Evolutionary conservation across 2,888 invertebrate genomes (phyloP), one percentile per base, ranked within the genome.

Genomic region (Clepsis dumicolana): DNA sequence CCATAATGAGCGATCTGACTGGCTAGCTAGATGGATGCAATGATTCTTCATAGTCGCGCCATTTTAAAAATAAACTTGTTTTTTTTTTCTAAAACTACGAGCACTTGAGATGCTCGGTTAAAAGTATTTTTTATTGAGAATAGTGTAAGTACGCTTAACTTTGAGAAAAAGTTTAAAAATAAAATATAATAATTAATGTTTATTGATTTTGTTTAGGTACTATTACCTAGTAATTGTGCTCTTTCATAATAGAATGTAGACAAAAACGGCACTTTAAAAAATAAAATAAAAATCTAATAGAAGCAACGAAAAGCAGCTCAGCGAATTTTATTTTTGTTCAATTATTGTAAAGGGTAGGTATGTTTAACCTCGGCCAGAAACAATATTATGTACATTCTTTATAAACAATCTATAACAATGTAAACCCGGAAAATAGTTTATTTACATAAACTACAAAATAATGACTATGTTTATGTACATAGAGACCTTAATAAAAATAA

Each of bases 1-100:
- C 87, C 90, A 90, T 90, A 90, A 87, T 87, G 85, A 86, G 83
- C 79, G 81, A 79, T 78, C 72, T 78, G 80, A 70, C 74, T 74
- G 76, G 77, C 80, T 74, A 78, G 81, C 70, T 74, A 61, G 52
- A 65, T 56, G 61, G 35, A 44, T 56, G 54, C 52, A 14, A 54
- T 38, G 59, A 41, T 50, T 50, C 27, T 29, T 14, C 8, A n/a
- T 14, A 24, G 25, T 8, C 18, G 44, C n/a, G 18, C n/a, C 25
- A 52, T n/a, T 27, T 52, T 52, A 52, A 25, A 52, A 52, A 52
- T 52, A 52, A 52, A 27, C n/a, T 5, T n/a, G 52, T 5, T 24
- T 3, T 21, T 48, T 5, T 48, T 48, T 12, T 21, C 12, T 12
- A 44, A 2, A 41, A 41, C 16, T 16, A 29, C n/a, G n/a, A 29